Evolutionary conservation across 2,113 vertebrate genomes (phyloP).

Genomic region (Chionomys nivalis): DNA sequence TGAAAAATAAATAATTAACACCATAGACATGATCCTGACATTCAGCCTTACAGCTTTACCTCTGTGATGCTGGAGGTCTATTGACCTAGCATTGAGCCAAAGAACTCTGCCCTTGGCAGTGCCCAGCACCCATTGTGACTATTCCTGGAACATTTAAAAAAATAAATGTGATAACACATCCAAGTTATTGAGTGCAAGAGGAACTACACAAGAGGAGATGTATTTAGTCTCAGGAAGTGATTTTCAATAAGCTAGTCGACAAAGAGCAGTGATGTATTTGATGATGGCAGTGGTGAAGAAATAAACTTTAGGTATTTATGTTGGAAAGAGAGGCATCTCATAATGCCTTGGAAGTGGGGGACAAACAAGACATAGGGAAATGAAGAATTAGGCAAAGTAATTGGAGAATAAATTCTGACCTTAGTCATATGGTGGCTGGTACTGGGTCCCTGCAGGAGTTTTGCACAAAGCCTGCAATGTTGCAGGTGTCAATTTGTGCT

Average conservation of each 20-base stretch:
- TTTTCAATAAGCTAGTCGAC: background rate
- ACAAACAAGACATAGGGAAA: background rate
- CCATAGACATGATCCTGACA: background rate
- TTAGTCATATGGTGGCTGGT: no score
- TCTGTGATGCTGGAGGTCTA: background rate
- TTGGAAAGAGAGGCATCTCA: background rate
- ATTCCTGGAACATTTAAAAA: background rate
- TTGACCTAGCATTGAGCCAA: background rate
- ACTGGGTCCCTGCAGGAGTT: background rate
- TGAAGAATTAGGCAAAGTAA: background rate
- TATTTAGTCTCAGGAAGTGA: background rate
- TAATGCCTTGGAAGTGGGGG: background rate
- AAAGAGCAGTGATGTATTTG: background rate
- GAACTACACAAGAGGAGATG: background rate
- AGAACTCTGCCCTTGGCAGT: background rate
- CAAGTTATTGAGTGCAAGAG: slow-evolving; percentile 8
- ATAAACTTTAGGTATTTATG: background rate
- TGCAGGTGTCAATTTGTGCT: background rate
- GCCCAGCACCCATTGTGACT: background rate
- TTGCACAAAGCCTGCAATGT: background rate
- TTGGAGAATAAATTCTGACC: background rate
- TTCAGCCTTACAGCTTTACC: background rate
- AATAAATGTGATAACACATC: background rate
- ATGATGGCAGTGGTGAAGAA: background rate
- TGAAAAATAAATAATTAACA: background rate